phyloP scores from a whole-genome alignment of 2,113 vertebrate genomes.

The Tenebrosternarchus preto region DNA sequence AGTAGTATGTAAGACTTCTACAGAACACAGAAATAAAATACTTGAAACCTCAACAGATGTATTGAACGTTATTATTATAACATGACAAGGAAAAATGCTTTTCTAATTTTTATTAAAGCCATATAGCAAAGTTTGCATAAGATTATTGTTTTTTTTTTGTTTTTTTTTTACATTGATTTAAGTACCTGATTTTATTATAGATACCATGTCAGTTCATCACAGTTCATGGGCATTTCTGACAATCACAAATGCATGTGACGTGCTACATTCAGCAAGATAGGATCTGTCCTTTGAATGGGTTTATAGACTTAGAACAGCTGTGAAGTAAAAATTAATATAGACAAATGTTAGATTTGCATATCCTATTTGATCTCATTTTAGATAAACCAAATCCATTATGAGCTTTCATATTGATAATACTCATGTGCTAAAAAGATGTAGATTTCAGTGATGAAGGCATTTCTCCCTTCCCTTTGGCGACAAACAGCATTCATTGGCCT shows the following conservation, averaged over 20 bases:
- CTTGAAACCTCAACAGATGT: neutral
- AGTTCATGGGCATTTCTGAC: neutral
- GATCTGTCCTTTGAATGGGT: neutral
- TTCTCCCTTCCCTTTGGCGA: neutral
- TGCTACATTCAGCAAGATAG: neutral
- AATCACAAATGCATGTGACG: neutral
- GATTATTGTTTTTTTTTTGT: neutral
- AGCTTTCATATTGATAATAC: neutral
- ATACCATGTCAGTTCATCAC: neutral
- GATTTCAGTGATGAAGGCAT: slow-evolving; percentile 30
- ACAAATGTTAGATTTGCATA: neutral
- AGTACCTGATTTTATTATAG: neutral
- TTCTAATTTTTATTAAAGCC: neutral
- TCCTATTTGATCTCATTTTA: slow-evolving; percentile 16
- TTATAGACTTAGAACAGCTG: neutral
- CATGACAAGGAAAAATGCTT: neutral
- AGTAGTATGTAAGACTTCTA: too few species aligned
- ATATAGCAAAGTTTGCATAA: neutral
- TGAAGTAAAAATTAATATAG: slow-evolving; percentile 14
- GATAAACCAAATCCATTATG: slow-evolving; percentile 23
- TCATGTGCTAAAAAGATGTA: slow-evolving; percentile 6
- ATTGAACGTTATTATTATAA: neutral
- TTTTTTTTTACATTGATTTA: too few species aligned
- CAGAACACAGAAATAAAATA: neutral
- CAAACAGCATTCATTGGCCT: neutral